Percentiles rank a stretch among this genome's conserved stretches.
These are phyloP conservation scores for Flabesymbios commensalis DNA, from an alignment of 2,888 invertebrate species.

Conservation along the genomic window DNA sequence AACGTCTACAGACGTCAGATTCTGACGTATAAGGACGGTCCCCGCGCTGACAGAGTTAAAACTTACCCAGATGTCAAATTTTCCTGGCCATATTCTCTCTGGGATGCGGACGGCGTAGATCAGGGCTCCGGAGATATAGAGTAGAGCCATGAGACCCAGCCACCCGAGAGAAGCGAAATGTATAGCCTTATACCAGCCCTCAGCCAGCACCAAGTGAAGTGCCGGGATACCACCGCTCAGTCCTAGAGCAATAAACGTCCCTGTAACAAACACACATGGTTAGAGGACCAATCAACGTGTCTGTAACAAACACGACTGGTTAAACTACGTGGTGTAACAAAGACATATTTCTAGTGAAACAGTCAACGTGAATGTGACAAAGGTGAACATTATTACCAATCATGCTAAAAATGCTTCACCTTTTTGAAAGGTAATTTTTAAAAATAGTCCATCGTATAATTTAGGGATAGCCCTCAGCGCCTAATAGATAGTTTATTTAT, in stretches of 20 bases:
- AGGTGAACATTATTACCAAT: not conserved
- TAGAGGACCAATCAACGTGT: not conserved
- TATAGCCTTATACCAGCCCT: conserved; percentile 92
- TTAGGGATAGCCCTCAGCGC: too few species aligned
- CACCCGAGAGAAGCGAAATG: conserved; percentile 91
- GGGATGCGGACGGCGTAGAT: conserved; percentile 95
- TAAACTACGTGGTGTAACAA: too few species aligned
- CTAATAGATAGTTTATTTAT: too few species aligned
- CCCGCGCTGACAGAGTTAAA: too few species aligned
- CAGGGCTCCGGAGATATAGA: conserved; percentile 94
- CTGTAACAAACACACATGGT: conserved; percentile 51
- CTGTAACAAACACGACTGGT: not conserved
- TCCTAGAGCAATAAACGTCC: conserved; percentile 95
- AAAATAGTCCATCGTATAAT: too few species aligned
- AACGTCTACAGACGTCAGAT: too few species aligned
- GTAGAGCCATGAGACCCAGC: conserved; percentile 88
- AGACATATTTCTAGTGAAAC: too few species aligned
- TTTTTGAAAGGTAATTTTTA: too few species aligned
- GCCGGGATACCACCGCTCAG: conserved; percentile 96
- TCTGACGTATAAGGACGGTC: too few species aligned
- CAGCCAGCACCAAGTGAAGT: conserved; percentile 91
- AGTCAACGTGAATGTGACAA: too few species aligned
- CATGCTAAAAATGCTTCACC: too few species aligned
- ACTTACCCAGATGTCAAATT: conserved; percentile 93
- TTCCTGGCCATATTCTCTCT: conserved; percentile 96